Evolutionary conservation across 1,140 invertebrate species (phyloP), one percentile per base, ranked within the genome.

Genomic region (Proctacanthus coquilletti): DNA sequence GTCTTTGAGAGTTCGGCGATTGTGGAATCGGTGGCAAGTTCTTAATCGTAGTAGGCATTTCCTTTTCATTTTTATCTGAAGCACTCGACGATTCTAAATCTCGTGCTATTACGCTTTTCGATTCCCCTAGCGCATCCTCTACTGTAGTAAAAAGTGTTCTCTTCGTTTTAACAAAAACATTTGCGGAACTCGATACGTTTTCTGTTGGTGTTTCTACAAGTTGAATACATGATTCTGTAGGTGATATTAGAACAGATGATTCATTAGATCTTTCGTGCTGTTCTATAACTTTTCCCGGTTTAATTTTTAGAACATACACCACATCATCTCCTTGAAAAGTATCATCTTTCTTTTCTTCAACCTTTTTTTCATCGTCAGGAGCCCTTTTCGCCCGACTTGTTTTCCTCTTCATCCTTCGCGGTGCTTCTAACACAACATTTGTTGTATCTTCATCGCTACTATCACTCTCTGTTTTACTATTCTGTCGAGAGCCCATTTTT

Each of bases 121-220:
- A 18, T 34, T 17, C 17, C 17, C 18, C 18, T 34, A 19, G 6
- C 17, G 6, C 15, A 6, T 35, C 15, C 10, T 69, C 66, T 8
- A 81, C 67, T 1, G 78, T 75, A 1, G 77, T 77, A 44, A 83
- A 82, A 39, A 84, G 70, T 61, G 80, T 81, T 19, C 77, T 65
- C 34, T 76, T 82, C 0, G 80, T 84, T 50, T 78, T 80, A 0
- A 83, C 74, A 39, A 82, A 78, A 5, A 82, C 66, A 52, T 71
- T 70, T 35, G 61, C 63, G n/a, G 46, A 33, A 18, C 15, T 42
- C 37, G 41, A 41, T 36, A 54, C 52, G 47, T 51, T 13, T 34
- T 18, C 20, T 21, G 15, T 44, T 34, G 44, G 40, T 27, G 17
- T 40, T 41, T 30, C 44, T 34, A 41, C 46, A 43, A 30, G 15